Evolutionary conservation across 2,888 invertebrate genomes (phyloP).

Genomic region (Liopterus haemorrhoidalis): DNA sequence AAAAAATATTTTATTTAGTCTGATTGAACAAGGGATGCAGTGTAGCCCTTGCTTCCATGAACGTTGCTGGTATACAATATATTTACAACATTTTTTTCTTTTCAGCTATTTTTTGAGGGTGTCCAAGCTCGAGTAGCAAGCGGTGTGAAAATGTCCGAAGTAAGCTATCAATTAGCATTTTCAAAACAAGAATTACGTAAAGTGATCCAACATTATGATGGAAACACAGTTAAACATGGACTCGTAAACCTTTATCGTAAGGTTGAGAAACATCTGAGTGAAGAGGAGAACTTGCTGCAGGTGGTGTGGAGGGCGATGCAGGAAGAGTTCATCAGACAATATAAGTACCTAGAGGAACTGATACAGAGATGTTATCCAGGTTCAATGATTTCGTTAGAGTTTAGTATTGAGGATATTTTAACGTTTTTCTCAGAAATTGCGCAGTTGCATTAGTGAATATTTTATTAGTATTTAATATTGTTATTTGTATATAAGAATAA

Average conservation of each 20-base stretch:
- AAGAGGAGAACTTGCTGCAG: conserved; percentile 87
- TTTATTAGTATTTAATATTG: conserved; percentile 2
- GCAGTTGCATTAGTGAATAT: conserved; percentile 69
- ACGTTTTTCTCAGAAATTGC: conserved; percentile 98
- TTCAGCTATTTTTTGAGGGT: conserved; percentile 91
- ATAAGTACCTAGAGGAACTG: conserved; percentile 85
- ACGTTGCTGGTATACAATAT: too few species aligned
- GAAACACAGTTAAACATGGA: conserved; percentile 83
- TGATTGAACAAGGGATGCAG: too few species aligned
- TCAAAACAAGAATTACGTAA: conserved; percentile 94
- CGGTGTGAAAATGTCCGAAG: conserved; percentile 94
- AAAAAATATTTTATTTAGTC: too few species aligned
- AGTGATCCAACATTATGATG: conserved; percentile 91
- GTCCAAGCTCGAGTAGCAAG: conserved; percentile 88
- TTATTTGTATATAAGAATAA: background rate
- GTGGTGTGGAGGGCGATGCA: conserved; percentile 99
- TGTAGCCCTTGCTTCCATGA: too few species aligned
- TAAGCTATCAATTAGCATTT: conserved; percentile 95
- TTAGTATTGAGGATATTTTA: conserved; percentile 91
- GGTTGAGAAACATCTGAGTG: conserved; percentile 95
- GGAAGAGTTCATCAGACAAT: conserved; percentile 96
- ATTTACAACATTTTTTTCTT: conserved; percentile 30
- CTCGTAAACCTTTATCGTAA: conserved; percentile 89
- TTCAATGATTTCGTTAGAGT: conserved; percentile 88
- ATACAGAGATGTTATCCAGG: conserved; percentile 95